Evolutionary conservation across 1,140 invertebrate species (phyloP), one percentile per base, ranked within the genome.

Genomic region (Chionoecetes opilio): DNA sequence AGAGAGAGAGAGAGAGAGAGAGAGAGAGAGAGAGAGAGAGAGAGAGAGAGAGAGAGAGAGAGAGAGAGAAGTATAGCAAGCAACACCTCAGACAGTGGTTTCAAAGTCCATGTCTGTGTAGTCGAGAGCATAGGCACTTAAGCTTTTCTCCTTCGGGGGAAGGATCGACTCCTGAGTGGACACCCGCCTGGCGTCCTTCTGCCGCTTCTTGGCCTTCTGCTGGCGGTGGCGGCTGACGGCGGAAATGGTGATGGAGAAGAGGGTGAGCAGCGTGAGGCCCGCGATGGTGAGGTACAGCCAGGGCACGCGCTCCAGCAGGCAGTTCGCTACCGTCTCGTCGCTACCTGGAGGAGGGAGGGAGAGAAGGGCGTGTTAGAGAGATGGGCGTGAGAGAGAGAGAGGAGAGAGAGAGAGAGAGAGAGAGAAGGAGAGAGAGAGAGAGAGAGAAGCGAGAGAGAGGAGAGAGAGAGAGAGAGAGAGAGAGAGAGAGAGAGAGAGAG

Each of bases 71-170:
- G 38, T 9, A 46, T 3, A 35, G 31, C n/a, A 26, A 85, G 38
- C 21, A 41, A 11, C 63, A 87, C 87, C 87, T 95, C 87, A 96
- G 34, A 96, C 96, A 21, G 96, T 96, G 9, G 96, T 96, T 84
- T 96, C 96, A 92, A 96, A 96, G 82, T 96, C 96, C 96, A 96
- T 96, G 84, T 96, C 96, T 32, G 96, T 96, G 85, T 95, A 96
- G 87, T 96, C 96, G 34, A 95, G 86, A 41, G 95, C 91, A 93
- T 95, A 96, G 96, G 96, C 96, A 96, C 96, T 96, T 95, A 96
- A 92, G 85, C 96, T 95, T 92, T 96, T 96, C 53, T 96, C 96
- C 92, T 96, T 96, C 37, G 96, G 93, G 17, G 96, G 92, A 2
- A 96, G 91, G 84, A 96, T 95, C 17, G 95, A 95, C 93, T 96